phyloP scores from a whole-genome alignment of 2,797 vertebrate genomes.

The Enteromius fasciolatus region DNA sequence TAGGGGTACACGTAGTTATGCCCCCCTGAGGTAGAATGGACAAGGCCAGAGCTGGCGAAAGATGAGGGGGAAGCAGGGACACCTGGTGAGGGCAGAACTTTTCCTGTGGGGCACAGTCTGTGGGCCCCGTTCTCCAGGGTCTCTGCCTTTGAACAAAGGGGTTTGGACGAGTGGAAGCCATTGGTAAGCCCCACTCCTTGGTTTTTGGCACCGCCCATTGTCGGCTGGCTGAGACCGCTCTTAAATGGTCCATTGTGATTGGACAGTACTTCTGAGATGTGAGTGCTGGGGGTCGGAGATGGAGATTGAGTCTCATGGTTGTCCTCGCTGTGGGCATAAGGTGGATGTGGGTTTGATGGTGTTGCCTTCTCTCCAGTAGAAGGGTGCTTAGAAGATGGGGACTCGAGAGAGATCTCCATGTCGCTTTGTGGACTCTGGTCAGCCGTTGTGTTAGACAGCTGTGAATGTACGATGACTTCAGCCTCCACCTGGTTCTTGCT shows the following conservation, averaged over 20 bases:
- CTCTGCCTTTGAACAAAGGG: conserved; percentile 63
- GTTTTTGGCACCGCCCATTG: conserved; percentile 60
- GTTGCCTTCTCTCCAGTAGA: conserved; percentile 48
- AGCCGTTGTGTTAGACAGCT: conserved; percentile 81
- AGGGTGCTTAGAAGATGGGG: conserved; percentile 61
- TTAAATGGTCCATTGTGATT: conserved; percentile 69
- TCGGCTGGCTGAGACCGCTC: conserved; percentile 49
- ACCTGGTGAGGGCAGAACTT: conserved; percentile 65
- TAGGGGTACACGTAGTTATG: conserved; percentile 80
- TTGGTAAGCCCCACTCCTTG: conserved; percentile 76
- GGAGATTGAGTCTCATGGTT: conserved; percentile 44
- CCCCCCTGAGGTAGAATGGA: conserved; percentile 77
- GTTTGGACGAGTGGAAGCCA: conserved; percentile 80
- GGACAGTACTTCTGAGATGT: conserved; percentile 66
- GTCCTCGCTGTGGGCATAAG: conserved; percentile 42
- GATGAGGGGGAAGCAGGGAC: conserved; percentile 69
- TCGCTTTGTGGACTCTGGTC: conserved; percentile 61
- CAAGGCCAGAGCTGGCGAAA: conserved; percentile 75
- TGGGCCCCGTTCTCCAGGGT: conserved; percentile 76
- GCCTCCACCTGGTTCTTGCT: conserved; percentile 90
- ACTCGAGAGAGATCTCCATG: conserved; percentile 67
- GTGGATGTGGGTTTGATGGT: conserved; percentile 27
- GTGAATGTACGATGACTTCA: conserved; percentile 95
- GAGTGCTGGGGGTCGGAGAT: conserved; percentile 61
- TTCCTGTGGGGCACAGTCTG: conserved; percentile 70